Conservation (phyloP, 2,113 vertebrate genomes). For the Rhinolophus sinicus region DNA sequence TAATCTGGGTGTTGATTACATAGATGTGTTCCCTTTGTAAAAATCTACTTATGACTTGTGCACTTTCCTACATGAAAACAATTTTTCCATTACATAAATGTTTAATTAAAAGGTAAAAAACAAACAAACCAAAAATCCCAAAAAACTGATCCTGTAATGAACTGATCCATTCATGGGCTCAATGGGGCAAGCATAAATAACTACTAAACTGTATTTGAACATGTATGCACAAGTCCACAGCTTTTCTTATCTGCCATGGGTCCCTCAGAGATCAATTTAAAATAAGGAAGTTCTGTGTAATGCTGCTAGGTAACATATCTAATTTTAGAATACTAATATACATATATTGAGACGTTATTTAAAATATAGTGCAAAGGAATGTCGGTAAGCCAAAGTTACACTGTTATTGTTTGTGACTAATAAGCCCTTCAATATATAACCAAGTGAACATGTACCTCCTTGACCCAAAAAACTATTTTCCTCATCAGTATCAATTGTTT, state of each 20-base stretch:
- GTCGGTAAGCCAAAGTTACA: conserved; percentile 6
- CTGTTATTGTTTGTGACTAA: not conserved
- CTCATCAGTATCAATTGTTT: not conserved
- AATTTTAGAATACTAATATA: conserved; percentile 19
- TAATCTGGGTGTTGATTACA: not conserved
- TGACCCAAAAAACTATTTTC: not conserved
- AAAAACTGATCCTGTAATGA: not conserved
- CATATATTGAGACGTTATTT: not conserved
- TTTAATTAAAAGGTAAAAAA: conserved; percentile 1
- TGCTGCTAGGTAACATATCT: not conserved
- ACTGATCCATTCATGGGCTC: not conserved
- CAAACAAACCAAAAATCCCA: not conserved
- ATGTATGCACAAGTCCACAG: not conserved
- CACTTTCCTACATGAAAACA: not conserved
- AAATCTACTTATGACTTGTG: not conserved
- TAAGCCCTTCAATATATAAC: not conserved
- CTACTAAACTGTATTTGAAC: not conserved
- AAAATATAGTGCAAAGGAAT: conserved; percentile 19
- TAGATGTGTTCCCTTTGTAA: not conserved
- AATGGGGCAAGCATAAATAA: not conserved
- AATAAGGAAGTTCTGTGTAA: not conserved
- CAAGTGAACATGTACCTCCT: not conserved
- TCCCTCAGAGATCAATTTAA: conserved; percentile 10
- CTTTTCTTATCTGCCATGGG: not conserved
- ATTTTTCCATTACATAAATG: conserved; percentile 13